Conservation (phyloP, 2,113 vertebrate genomes). For the Lipotes vexillifer region DNA sequence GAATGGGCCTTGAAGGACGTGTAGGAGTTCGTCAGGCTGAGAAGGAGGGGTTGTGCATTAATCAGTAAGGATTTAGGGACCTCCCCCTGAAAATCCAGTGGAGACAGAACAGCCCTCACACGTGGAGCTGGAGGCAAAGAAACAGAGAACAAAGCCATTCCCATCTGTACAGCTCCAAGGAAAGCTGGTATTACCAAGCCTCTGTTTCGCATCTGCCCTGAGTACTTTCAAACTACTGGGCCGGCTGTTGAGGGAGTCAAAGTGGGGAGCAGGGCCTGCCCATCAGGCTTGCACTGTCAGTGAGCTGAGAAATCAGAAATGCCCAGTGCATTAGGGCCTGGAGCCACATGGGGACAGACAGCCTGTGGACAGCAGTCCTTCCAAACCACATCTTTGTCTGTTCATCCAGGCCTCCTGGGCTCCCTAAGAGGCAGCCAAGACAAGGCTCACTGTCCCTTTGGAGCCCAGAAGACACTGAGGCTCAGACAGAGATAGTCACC, state of each 20-base stretch:
- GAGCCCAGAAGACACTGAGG: neutral
- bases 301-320: neutral
- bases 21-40: neutral
- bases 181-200: no score
- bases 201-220: neutral
- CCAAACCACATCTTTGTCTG: neutral
- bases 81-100: neutral
- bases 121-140: neutral
- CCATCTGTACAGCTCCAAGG: neutral
- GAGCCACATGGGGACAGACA: neutral
- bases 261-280: neutral
- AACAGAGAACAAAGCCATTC: neutral
- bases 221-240: neutral
- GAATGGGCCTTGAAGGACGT: neutral
- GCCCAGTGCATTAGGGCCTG: neutral
- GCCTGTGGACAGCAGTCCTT: neutral
- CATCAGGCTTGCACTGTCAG: neutral
- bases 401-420: neutral
- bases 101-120: neutral
- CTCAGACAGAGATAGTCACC: neutral
- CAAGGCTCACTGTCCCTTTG: neutral
- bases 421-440: neutral
- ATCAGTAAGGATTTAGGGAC: neutral
- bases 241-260: neutral
- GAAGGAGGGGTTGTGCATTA: neutral